Percentiles rank a stretch among this genome's conserved stretches.
Evolutionary conservation across 2,797 vertebrate genomes (phyloP).

Genomic region (Poeciliopsis presidionis): DNA sequence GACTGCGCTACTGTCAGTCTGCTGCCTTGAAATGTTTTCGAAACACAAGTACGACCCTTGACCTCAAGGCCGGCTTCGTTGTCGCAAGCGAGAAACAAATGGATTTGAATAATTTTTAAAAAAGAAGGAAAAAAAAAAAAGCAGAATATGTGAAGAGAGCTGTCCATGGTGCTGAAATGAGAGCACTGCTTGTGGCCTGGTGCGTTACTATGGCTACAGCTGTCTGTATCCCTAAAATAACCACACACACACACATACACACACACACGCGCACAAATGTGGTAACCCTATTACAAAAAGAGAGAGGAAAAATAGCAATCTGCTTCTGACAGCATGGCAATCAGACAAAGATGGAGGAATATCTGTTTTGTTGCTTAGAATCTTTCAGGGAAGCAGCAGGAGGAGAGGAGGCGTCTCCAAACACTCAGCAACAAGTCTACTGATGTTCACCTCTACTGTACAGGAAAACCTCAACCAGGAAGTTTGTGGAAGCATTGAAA

Average conservation of each 20-base stretch:
- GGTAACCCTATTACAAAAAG: constrained; percentile 61
- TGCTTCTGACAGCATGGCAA: constrained; percentile 30
- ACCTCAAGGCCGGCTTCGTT: constrained; percentile 13
- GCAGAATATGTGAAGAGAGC: constrained; percentile 36
- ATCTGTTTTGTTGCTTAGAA: constrained; percentile 19
- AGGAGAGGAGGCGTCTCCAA: constrained; percentile 14
- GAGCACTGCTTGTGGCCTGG: constrained; percentile 61
- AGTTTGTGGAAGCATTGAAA: neutral
- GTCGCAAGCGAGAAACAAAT: neutral
- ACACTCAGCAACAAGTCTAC: constrained; percentile 43
- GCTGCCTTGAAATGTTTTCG: constrained; percentile 13
- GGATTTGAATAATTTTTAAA: constrained; percentile 4
- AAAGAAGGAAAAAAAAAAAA: neutral
- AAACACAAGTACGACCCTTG: constrained; percentile 3
- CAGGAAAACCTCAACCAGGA: neutral
- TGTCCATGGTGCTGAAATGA: constrained; percentile 66
- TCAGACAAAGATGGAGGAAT: constrained; percentile 27
- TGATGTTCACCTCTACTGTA: neutral
- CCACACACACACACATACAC: constrained; percentile 48
- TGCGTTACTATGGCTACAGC: constrained; percentile 79
- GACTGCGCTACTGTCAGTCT: constrained; percentile 35
- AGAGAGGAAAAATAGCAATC: constrained; percentile 32
- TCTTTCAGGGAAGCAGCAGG: neutral
- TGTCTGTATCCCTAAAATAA: constrained; percentile 78
- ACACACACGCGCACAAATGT: constrained; percentile 21